Evolutionary conservation across 2,888 invertebrate species (phyloP).

Genomic region (Tipula lateralis): DNA sequence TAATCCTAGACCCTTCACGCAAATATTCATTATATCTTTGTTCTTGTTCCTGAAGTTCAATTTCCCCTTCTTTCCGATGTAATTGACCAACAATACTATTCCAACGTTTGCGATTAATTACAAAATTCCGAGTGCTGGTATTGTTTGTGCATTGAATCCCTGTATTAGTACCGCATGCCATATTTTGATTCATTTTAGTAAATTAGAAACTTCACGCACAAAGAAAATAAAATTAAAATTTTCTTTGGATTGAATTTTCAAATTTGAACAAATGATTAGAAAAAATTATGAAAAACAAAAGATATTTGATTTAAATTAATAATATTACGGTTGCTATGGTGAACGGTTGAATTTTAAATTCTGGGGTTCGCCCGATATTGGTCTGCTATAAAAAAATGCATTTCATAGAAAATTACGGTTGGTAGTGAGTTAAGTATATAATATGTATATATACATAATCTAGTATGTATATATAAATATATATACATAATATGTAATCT

Average conservation of each 20-base stretch:
- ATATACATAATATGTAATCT: too few relatives aligned
- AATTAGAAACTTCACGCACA: background rate
- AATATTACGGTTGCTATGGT: background rate
- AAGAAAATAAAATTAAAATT: background rate
- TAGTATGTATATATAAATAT: too few relatives aligned
- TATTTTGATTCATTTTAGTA: background rate
- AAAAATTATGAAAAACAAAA: background rate
- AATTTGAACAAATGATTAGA: conserved; percentile 6
- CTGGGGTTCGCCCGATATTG: background rate
- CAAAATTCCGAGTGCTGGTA: background rate
- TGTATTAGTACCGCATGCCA: background rate
- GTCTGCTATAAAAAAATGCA: background rate
- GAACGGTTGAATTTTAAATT: background rate
- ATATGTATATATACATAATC: too few relatives aligned
- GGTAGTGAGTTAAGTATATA: too few relatives aligned
- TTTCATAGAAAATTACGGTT: too few relatives aligned
- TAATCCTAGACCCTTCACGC: conserved; percentile 46
- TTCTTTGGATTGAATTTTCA: background rate
- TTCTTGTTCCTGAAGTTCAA: conserved; percentile 41
- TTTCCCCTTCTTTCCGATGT: background rate
- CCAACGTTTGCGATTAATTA: conserved; percentile 25
- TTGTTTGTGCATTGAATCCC: background rate
- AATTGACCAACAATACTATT: conserved; percentile 15
- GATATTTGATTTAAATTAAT: background rate
- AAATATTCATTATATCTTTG: conserved; percentile 44